A percentile compares a stretch with the other conserved stretches of the same genome.
These are phyloP conservation scores for Cyanocitta stelleri DNA, from an alignment of 2,113 vertebrate species.

Conservation along the genomic window DNA sequence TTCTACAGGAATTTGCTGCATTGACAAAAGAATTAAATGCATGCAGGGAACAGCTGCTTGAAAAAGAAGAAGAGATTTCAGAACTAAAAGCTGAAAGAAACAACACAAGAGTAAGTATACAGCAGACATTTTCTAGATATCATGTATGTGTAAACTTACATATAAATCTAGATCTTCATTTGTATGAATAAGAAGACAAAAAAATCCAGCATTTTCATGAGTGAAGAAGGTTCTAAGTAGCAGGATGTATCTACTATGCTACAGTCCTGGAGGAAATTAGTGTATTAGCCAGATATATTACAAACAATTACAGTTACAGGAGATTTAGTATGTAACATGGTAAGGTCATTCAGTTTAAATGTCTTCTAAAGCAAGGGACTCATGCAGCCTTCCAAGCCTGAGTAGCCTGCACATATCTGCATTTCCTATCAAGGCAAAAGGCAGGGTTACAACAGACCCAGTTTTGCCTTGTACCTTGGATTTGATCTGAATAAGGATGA, in stretches of 20 bases:
- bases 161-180: background rate
- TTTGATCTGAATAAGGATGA: background rate
- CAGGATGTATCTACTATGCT: background rate
- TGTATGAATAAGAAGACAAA: background rate
- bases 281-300: background rate
- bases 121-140: background rate
- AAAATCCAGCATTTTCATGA: background rate
- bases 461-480: background rate
- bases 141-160: background rate
- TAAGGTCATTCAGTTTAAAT: background rate
- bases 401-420: background rate
- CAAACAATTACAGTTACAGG: background rate
- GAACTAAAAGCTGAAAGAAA: constrained; percentile 98
- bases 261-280: background rate
- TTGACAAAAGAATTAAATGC: constrained; percentile 96
- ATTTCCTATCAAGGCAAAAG: background rate
- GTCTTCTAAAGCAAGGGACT: background rate
- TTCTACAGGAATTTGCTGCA: constrained; percentile 92
- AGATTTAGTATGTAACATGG: background rate
- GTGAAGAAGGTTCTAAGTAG: background rate
- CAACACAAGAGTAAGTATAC: constrained; percentile 88
- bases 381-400: background rate
- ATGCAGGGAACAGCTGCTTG: constrained; percentile 94
- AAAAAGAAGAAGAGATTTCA: constrained; percentile 98
- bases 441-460: background rate